Evolutionary conservation across 2,797 vertebrate genomes (phyloP).

Genomic region (Bradypodion ventrale): DNA sequence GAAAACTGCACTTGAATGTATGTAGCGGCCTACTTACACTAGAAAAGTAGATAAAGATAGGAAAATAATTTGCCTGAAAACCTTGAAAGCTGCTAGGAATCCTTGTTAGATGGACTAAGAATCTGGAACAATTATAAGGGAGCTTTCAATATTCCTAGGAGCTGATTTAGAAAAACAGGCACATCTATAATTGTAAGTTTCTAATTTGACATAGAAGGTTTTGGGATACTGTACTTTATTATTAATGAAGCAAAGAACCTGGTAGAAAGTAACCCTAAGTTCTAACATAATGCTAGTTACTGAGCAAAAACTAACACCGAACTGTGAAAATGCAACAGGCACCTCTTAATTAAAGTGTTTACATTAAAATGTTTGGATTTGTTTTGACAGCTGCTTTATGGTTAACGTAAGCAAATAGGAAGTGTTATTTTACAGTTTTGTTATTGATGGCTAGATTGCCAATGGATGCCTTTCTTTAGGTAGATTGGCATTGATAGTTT

Average conservation of each 20-base stretch:
- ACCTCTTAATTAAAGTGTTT: background rate
- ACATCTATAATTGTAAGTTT: no score
- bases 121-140: no score
- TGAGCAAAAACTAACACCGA: background rate
- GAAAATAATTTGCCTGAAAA: no score
- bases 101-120: no score
- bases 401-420: conserved; percentile 59
- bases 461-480: conserved; percentile 46
- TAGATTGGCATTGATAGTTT: conserved; percentile 21
- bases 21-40: no score
- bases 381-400: conserved; percentile 64
- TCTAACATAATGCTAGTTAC: background rate
- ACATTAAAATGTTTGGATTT: conserved; percentile 34
- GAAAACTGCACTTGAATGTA: no score
- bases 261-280: background rate
- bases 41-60: no score
- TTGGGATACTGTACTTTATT: conserved; percentile 8
- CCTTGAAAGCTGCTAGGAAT: no score
- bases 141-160: background rate
- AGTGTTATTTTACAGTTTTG: conserved; percentile 57
- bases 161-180: background rate
- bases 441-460: conserved; percentile 45
- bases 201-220: background rate
- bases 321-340: conserved; percentile 37
- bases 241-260: background rate